Percentiles rank a stretch among this genome's conserved stretches.
These are phyloP conservation scores for Cryptus armator DNA, from an alignment of 2,888 invertebrate species.

Conservation along the genomic window DNA sequence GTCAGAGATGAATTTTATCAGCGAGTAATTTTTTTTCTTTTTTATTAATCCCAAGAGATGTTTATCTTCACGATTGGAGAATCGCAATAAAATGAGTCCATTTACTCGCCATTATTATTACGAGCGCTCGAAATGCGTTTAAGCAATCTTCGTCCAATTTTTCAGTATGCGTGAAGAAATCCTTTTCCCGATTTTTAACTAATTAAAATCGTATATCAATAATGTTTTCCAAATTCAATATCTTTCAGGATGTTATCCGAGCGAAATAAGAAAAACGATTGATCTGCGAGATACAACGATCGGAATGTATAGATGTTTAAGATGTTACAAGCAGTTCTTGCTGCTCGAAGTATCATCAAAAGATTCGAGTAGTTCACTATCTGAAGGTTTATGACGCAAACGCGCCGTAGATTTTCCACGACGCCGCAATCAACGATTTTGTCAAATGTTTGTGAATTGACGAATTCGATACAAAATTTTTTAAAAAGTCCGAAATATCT, in stretches of 20 bases:
- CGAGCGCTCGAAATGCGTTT: neutral
- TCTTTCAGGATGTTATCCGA: slow-evolving; percentile 46
- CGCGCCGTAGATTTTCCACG: slow-evolving; percentile 69
- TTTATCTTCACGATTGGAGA: neutral
- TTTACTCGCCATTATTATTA: slow-evolving; percentile 9
- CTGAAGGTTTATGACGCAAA: slow-evolving; percentile 73
- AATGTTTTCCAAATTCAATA: slow-evolving; percentile 17
- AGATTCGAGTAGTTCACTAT: slow-evolving; percentile 77
- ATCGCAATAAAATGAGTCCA: neutral
- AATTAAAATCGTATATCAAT: neutral
- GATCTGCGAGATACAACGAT: neutral
- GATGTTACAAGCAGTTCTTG: slow-evolving; percentile 76
- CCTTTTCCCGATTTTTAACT: neutral
- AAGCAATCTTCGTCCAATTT: neutral
- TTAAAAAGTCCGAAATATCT: neutral
- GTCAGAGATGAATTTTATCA: slow-evolving; percentile 27
- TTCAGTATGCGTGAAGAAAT: slow-evolving; percentile 8
- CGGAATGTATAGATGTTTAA: slow-evolving; percentile 77
- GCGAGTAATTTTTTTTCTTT: slow-evolving; percentile 16
- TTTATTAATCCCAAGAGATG: neutral
- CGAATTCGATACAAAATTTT: neutral
- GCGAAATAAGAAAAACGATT: neutral
- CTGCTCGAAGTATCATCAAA: slow-evolving; percentile 79
- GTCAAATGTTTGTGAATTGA: slow-evolving; percentile 32
- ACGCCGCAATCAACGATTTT: slow-evolving; percentile 66